Evolutionary conservation across 2,888 invertebrate genomes (phyloP), one percentile per base, ranked within the genome.

Genomic region (Pollenia labialis): DNA sequence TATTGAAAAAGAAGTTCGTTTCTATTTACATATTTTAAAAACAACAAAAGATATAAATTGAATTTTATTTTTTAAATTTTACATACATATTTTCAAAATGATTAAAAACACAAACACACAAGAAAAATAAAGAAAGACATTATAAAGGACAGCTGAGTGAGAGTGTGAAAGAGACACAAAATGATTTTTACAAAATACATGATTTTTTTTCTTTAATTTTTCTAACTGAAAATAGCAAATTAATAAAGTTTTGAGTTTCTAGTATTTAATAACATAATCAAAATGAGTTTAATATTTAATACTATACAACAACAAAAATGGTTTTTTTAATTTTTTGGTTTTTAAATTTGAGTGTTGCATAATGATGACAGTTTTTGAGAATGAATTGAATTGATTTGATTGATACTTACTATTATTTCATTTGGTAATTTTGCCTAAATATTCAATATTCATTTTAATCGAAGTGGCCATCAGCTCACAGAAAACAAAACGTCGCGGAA

Each of bases 391-490:
- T 86, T 88, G 69, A 77, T 82, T 88, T 77, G 58, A 88, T 84
- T 84, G 89, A 93, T 93, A 93, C 93, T 93, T 93, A 93, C 93
- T 91, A 93, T 82, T 82, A 69, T 91, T 90, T 90, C 87, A 89
- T 89, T 89, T 89, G 87, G 90, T 89, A 90, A 91, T 89, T 90
- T 91, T 91, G 90, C 90, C 90, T 92, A 90, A 91, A 76, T 71
- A 76, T 76, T 91, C 91, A 91, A 91, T 91, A 91, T 91, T 90
- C 92, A 91, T 90, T 91, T 91, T 66, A 85, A 77, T 93, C 92
- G 92, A 91, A 91, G 92, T 91, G 92, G 92, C 93, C 93, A 92
- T 93, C 93, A 93, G 93, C 93, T 92, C 93, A 93, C 87, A 88
- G 85, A 87, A 84, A 87, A 87, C 84, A 87, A 84, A 93, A 92